phyloP scores from a whole-genome alignment of 2,797 vertebrate species.

The Passerculus sandwichensis region DNA sequence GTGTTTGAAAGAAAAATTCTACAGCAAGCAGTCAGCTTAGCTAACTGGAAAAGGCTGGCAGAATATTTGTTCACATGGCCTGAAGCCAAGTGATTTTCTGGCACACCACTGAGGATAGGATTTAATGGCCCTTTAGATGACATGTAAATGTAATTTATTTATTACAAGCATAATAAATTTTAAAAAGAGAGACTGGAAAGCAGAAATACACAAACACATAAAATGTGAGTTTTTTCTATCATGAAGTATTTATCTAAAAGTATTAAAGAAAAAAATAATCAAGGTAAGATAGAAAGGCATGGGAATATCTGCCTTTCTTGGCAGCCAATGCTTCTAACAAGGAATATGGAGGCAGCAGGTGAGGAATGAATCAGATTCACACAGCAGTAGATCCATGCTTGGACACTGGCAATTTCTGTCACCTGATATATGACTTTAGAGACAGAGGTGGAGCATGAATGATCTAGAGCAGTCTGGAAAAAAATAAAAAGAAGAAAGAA shows the following conservation, averaged over 20 bases:
- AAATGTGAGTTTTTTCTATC: background rate
- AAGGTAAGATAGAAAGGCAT: background rate
- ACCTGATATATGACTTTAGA: background rate
- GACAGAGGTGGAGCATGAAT: background rate
- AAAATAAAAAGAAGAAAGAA: background rate
- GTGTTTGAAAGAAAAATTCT: background rate
- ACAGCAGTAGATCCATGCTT: background rate
- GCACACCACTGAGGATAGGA: background rate
- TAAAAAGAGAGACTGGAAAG: background rate
- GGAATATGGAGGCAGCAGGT: background rate
- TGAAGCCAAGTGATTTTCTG: constrained; percentile 12
- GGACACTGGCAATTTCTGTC: background rate
- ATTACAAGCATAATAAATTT: background rate
- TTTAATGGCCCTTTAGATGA: constrained; percentile 1
- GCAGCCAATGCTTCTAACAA: background rate
- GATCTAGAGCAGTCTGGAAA: background rate
- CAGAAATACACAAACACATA: background rate
- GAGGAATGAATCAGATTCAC: background rate
- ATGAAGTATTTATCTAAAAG: background rate
- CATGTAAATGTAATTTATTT: background rate
- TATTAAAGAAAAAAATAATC: background rate
- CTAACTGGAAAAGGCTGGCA: background rate
- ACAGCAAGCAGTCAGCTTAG: background rate
- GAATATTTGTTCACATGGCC: background rate
- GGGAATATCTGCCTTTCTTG: background rate